These are phyloP conservation scores for Ephestia elutella DNA, from an alignment of 1,140 invertebrate genomes.

Conservation along the genomic window DNA sequence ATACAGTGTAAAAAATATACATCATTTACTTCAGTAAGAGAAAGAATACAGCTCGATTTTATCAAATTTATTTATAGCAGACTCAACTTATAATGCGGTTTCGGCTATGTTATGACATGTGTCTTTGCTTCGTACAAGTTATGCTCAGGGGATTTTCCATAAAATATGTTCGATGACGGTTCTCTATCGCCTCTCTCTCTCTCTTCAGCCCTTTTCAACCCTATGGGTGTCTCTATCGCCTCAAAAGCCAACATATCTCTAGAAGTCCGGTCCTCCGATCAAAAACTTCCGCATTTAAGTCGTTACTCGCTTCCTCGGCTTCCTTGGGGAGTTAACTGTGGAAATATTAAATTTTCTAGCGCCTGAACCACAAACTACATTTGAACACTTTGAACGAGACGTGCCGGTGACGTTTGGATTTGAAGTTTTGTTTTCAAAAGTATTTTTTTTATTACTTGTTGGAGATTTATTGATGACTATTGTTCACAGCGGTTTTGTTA, in stretches of 20 bases:
- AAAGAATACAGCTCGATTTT: too few species aligned
- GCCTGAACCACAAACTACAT: slow-evolving; percentile 16
- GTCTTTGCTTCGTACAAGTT: background rate
- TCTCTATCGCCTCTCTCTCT: slow-evolving; percentile 13
- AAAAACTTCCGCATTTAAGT: slow-evolving; percentile 58
- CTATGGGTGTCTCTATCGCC: slow-evolving; percentile 9
- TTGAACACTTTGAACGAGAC: slow-evolving; percentile 3
- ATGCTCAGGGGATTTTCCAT: slow-evolving; percentile 4
- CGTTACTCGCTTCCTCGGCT: slow-evolving; percentile 37
- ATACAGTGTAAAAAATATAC: too few species aligned
- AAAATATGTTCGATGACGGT: slow-evolving; percentile 17
- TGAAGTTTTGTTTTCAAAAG: background rate
- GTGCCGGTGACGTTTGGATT: background rate
- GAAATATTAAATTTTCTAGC: slow-evolving; percentile 46
- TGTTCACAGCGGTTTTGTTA: too few species aligned
- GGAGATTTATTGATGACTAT: too few species aligned
- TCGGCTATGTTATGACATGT: too few species aligned
- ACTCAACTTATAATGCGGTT: too few species aligned
- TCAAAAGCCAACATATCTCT: slow-evolving; percentile 27
- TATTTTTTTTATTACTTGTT: too few species aligned
- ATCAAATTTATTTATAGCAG: too few species aligned
- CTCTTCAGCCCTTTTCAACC: too few species aligned
- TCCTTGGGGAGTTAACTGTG: slow-evolving; percentile 22
- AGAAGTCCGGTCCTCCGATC: slow-evolving; percentile 22
- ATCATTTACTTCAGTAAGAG: too few species aligned